Percentiles rank a stretch among this genome's conserved stretches.
These are phyloP conservation scores for Blastobasis adustella DNA, from an alignment of 2,888 invertebrate species.

Conservation along the genomic window DNA sequence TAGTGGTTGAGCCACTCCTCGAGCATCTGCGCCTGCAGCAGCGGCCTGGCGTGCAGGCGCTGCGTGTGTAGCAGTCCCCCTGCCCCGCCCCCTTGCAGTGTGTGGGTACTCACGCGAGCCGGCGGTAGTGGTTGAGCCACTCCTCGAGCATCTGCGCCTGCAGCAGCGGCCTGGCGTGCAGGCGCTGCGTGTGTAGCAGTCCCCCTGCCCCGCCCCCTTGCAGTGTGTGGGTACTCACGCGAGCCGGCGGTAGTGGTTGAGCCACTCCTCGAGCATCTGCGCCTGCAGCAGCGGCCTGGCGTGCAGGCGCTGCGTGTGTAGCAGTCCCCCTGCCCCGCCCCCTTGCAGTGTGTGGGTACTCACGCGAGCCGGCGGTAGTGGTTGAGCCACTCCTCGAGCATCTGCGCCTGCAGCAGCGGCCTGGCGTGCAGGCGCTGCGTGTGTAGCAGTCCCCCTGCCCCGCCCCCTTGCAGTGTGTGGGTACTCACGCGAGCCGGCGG, in stretches of 20 bases:
- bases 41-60: no score
- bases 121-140: conserved; percentile 91
- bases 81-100: no score
- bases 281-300: conserved; percentile 81
- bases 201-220: no score
- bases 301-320: neutral
- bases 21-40: conserved; percentile 24
- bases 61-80: no score
- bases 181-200: no score
- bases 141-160: conserved; percentile 83
- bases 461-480: neutral
- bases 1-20: conserved; percentile 93
- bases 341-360: no score
- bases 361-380: conserved; percentile 83
- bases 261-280: conserved; percentile 92
- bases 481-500: conserved; percentile 80
- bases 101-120: conserved; percentile 75
- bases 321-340: no score
- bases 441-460: no score
- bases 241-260: conserved; percentile 93
- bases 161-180: conserved; percentile 83
- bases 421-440: conserved; percentile 86
- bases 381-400: conserved; percentile 88
- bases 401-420: conserved; percentile 81
- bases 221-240: conserved; percentile 56